A percentile compares a stretch with the other conserved stretches of the same genome.
Conservation (phyloP, 2,797 vertebrate species). For the Todus mexicanus region DNA sequence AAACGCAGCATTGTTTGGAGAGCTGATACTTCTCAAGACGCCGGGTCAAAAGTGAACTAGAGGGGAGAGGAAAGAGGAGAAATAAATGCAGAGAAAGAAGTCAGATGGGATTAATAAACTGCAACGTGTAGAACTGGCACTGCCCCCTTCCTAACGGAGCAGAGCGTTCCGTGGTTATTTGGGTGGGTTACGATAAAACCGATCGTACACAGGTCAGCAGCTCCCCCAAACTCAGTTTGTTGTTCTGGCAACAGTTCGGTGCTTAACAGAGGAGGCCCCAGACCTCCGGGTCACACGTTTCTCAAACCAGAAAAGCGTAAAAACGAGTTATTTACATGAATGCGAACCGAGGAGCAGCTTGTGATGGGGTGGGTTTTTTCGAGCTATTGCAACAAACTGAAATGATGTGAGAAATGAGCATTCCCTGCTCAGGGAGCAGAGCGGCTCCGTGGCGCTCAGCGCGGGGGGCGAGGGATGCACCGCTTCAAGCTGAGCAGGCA, state of each 20-base stretch:
- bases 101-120: not conserved
- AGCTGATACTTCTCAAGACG: not conserved
- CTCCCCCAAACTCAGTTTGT: not conserved
- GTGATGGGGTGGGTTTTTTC: not conserved
- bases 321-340: not conserved
- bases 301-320: not conserved
- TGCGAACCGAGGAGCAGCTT: not conserved
- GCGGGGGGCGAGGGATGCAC: not conserved
- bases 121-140: not conserved
- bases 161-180: not conserved
- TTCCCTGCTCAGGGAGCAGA: not conserved
- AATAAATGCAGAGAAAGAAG: not conserved
- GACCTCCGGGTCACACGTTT: not conserved
- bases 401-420: conserved; percentile 11
- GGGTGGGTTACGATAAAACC: not conserved
- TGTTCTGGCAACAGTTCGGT: not conserved
- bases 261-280: not conserved
- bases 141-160: not conserved
- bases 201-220: not conserved
- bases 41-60: not conserved
- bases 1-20: not conserved
- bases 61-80: not conserved
- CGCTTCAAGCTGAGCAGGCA: not conserved
- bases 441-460: not conserved
- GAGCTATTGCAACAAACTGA: not conserved